Percentiles rank a stretch among this genome's conserved stretches.
Conservation (phyloP, 35 echinoderm and acorn worm species). For the Apostichopus parvimensis region DNA sequence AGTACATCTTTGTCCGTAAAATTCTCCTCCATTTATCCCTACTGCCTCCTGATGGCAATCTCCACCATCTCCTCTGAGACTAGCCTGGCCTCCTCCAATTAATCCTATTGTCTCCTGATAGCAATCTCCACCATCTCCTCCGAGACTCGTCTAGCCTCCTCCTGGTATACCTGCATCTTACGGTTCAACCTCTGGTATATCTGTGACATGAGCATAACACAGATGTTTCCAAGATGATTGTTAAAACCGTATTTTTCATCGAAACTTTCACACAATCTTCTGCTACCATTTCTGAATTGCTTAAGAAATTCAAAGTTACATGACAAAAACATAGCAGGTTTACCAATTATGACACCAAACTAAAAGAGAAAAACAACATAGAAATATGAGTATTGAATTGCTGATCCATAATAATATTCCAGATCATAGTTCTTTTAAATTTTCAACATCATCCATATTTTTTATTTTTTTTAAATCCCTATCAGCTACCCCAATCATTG, state of each 20-base stretch:
- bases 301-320: too few relatives aligned
- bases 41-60: conserved; percentile 12
- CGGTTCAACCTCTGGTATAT: neutral
- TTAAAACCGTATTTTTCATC: too few relatives aligned
- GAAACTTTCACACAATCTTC: too few relatives aligned
- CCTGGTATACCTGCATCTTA: conserved; percentile 3
- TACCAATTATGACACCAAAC: neutral
- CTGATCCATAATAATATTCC: too few relatives aligned
- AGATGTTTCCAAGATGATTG: neutral
- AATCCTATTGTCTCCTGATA: conserved; percentile 21
- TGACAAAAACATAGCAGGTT: too few relatives aligned
- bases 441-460: too few relatives aligned
- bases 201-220: neutral
- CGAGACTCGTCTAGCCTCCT: conserved; percentile 14
- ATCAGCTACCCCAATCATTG: too few relatives aligned
- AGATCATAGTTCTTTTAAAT: too few relatives aligned
- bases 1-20: too few relatives aligned
- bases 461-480: too few relatives aligned
- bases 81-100: neutral
- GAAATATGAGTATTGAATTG: too few relatives aligned
- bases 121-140: conserved; percentile 29
- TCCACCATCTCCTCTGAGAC: conserved; percentile 38
- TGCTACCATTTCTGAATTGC: too few relatives aligned
- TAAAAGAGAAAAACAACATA: neutral
- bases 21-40: neutral